These are phyloP conservation scores for Protobothrops flavoviridis DNA, from an alignment of 2,113 vertebrate genomes.

Conservation along the genomic window DNA sequence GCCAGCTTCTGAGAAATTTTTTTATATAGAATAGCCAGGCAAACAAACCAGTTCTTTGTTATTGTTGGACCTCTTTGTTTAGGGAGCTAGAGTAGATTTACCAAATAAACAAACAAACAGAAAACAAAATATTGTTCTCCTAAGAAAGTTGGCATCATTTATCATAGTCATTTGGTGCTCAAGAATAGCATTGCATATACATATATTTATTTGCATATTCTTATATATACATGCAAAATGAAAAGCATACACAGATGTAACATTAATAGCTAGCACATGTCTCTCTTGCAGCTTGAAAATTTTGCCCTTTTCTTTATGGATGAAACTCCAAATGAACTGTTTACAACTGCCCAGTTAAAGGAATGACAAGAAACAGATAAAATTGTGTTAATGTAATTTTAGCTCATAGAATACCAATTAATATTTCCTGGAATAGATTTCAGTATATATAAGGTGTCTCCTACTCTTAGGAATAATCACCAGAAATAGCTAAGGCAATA, in stretches of 20 bases:
- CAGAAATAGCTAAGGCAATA: not conserved
- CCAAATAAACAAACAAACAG: not conserved
- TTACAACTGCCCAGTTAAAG: not conserved
- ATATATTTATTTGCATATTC: not conserved
- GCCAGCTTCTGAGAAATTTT: not conserved
- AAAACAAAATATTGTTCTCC: not conserved
- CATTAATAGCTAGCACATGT: not conserved
- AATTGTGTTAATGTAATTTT: not conserved
- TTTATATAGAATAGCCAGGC: not conserved
- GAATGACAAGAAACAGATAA: not conserved
- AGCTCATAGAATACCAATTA: not conserved
- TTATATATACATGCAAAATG: not conserved
- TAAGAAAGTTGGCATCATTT: not conserved
- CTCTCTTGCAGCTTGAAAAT: not conserved
- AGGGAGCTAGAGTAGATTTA: not conserved
- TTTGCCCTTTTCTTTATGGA: not conserved
- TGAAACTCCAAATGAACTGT: not conserved
- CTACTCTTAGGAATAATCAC: not conserved
- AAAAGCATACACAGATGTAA: not conserved
- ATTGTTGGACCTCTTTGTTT: not conserved
- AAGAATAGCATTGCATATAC: not conserved
- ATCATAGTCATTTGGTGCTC: not conserved
- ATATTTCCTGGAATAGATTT: not conserved
- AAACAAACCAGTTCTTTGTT: not conserved
- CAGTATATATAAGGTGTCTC: not conserved